Evolutionary conservation across 1,140 invertebrate genomes (phyloP).

Genomic region (Diprion similis): DNA sequence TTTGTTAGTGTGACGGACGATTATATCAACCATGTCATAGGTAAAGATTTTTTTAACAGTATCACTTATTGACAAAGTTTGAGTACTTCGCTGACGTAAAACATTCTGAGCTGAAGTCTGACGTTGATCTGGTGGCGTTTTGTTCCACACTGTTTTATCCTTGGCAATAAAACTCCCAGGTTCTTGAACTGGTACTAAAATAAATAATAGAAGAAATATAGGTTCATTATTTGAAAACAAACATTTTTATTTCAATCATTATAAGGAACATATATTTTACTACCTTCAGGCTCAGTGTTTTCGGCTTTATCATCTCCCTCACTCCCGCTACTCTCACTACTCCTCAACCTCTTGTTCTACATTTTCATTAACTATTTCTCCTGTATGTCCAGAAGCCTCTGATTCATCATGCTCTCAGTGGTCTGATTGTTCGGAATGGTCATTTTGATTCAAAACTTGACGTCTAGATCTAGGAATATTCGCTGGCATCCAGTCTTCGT

Average conservation of each 20-base stretch:
- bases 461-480: background rate
- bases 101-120: conserved; percentile 28
- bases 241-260: too few species aligned
- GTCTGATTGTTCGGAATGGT: too few species aligned
- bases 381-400: conserved; percentile 13
- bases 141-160: conserved; percentile 24
- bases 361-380: background rate
- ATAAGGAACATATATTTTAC: too few species aligned
- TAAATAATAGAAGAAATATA: too few species aligned
- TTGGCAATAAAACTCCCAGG: too few species aligned
- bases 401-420: background rate
- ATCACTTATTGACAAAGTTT: conserved; percentile 20
- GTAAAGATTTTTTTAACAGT: conserved; percentile 28
- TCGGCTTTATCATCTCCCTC: conserved; percentile 13
- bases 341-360: conserved; percentile 23
- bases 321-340: conserved; percentile 24
- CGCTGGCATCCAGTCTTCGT: conserved; percentile 18
- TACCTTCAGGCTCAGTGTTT: too few species aligned
- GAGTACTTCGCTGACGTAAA: conserved; percentile 23
- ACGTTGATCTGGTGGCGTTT: conserved; percentile 22
- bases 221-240: too few species aligned
- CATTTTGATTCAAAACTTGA: background rate
- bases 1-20: conserved; percentile 31
- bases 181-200: too few species aligned
- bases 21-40: conserved; percentile 25